Conservation (phyloP, 2,113 vertebrate genomes). For the Laticauda laticaudata region DNA sequence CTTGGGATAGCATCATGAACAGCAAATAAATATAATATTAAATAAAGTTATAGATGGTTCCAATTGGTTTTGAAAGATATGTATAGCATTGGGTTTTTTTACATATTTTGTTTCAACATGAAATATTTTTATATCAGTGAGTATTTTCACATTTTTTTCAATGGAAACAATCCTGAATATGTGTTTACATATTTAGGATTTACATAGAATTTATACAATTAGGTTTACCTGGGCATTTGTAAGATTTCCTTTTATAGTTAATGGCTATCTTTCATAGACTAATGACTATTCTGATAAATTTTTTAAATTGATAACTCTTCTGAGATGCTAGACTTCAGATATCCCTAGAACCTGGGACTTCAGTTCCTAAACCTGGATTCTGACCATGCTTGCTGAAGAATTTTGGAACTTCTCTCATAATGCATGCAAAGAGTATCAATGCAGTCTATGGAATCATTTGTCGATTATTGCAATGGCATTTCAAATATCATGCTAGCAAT, state of each 20-base stretch:
- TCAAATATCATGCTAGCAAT: background rate
- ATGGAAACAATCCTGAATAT: background rate
- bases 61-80: background rate
- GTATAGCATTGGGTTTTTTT: background rate
- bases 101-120: background rate
- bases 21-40: background rate
- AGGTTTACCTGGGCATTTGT: background rate
- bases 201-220: background rate
- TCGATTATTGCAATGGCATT: conserved; percentile 5
- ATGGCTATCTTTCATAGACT: background rate
- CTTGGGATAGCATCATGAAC: background rate
- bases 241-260: background rate
- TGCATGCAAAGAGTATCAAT: background rate
- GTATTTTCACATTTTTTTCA: background rate
- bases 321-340: background rate
- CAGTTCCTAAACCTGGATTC: background rate
- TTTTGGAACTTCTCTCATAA: background rate
- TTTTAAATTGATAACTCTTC: background rate
- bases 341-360: background rate
- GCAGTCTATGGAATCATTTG: conserved; percentile 9
- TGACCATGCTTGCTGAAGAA: background rate
- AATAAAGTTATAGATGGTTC: background rate
- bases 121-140: background rate
- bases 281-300: background rate
- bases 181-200: background rate